Percentiles rank a stretch among this genome's conserved stretches.
Evolutionary conservation across 1,140 invertebrate species (phyloP).

Genomic region (Brachionus calyciflorus): DNA sequence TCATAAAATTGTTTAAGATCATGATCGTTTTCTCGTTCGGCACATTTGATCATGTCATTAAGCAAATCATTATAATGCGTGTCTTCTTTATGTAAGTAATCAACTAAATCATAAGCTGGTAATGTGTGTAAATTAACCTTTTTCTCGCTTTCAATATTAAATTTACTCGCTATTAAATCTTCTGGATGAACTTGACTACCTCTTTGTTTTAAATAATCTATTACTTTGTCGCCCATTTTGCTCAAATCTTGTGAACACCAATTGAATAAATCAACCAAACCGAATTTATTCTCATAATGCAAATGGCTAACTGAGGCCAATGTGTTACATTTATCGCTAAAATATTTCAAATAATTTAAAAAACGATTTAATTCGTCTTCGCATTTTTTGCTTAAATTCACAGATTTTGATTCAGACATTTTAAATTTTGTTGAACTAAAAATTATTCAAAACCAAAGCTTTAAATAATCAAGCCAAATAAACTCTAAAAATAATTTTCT

Average conservation of each 20-base stretch:
- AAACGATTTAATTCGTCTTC: not conserved
- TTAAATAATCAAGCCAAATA: too few relatives aligned
- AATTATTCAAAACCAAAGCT: too few relatives aligned
- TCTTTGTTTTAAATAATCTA: not conserved
- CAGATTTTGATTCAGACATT: not conserved
- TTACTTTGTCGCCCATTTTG: not conserved
- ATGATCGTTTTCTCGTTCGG: not conserved
- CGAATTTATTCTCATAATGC: not conserved
- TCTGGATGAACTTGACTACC: not conserved
- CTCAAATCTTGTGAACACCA: constrained; percentile 18
- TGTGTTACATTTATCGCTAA: constrained; percentile 7
- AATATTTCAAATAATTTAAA: constrained; percentile 3
- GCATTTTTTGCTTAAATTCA: not conserved
- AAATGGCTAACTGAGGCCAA: not conserved
- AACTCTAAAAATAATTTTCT: too few relatives aligned
- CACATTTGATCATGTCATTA: not conserved
- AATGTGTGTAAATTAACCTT: not conserved
- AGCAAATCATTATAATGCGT: constrained; percentile 6
- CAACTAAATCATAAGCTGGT: not conserved
- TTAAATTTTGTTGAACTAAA: too few relatives aligned
- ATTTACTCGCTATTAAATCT: not conserved
- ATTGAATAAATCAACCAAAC: not conserved
- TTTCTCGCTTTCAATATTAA: constrained; percentile 1
- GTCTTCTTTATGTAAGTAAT: constrained; percentile 13
- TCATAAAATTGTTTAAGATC: not conserved